Evolutionary conservation across 2,888 invertebrate species (phyloP), one percentile per base, ranked within the genome.

Genomic region (Pycnomerus fuliginosus): DNA sequence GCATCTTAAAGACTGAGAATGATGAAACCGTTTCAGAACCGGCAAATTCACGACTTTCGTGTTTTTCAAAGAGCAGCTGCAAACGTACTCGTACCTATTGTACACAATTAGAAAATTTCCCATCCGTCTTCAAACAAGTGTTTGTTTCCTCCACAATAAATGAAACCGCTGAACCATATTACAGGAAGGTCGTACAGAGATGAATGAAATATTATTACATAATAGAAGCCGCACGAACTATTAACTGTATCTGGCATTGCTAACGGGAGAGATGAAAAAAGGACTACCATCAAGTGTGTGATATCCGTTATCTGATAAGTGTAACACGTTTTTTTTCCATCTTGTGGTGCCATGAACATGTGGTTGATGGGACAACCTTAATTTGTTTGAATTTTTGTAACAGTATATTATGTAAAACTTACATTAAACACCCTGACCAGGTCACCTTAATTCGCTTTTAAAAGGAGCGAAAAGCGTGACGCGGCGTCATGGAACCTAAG

Each of bases 201-300:
- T 17, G 25, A 27, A 33, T 40, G 32, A 33, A 16, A 40, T n/a
- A n/a, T 40, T 27, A 33, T 33, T 40, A 40, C 15, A 40, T 24
- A 35, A 41, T 34, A 29, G 28, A 22, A 7, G 23, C 23, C 14
- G 24, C 13, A 12, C 13, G 28, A n/a, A 15, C 30, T 30, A 33
- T 28, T 43, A 43, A 43, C 43, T 43, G 43, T 43, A 16, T 31
- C 31, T 17, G 30, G 36, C 35, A 31, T 30, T 31, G 11, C 43
- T 29, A 37, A 37, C 37, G 35, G 35, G 13, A 35, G 20, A 25
- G 15, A 16, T 15, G 15, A 13, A 25, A 14, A 13, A 38, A 32
- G 25, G 30, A 32, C 32, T 17, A 39, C 15, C 11, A 25, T 4
- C 4, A 7, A 27, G 8, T 10, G 7, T 10, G 10, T 8, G 11